Percentiles rank a stretch among this genome's conserved stretches.
phyloP scores from a whole-genome alignment of 2,113 vertebrate genomes.

The Cephalopterus ornatus region DNA sequence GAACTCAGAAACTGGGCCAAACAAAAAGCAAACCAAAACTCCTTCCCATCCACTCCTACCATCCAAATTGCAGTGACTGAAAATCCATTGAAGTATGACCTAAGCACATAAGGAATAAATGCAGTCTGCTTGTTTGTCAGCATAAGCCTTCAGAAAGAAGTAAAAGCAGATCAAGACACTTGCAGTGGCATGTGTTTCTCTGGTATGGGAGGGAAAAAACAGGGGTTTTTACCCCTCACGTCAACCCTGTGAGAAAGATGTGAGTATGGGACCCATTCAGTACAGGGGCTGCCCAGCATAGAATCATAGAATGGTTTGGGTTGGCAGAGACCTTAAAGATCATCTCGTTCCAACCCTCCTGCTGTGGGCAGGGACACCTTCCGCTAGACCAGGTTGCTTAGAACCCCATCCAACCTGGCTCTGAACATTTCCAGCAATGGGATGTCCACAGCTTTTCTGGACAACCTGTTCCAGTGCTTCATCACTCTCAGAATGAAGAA shows the following conservation, averaged over 20 bases:
- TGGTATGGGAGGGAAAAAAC: not conserved
- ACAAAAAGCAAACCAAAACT: not conserved
- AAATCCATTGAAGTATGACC: not conserved
- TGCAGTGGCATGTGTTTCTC: not conserved
- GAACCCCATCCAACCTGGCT: not conserved
- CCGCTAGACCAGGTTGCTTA: not conserved
- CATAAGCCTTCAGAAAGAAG: not conserved
- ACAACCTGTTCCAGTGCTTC: not conserved
- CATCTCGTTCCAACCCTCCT: not conserved
- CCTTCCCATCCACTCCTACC: not conserved
- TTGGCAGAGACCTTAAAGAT: not conserved
- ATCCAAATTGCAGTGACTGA: not conserved
- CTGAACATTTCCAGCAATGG: not conserved
- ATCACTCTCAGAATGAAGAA: not conserved
- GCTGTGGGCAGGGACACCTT: not conserved
- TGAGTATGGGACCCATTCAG: not conserved
- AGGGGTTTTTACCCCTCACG: accelerated
- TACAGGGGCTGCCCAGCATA: not conserved
- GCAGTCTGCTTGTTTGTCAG: not conserved
- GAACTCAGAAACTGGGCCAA: not conserved
- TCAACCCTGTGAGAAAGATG: not conserved
- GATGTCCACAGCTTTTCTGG: too few relatives aligned
- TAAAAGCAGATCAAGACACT: not conserved
- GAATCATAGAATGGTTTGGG: not conserved
- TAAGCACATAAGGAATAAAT: accelerated